Base-by-base conservation (phyloP, 2,888 invertebrate genomes). In the Aspidapion aeneum region DNA sequence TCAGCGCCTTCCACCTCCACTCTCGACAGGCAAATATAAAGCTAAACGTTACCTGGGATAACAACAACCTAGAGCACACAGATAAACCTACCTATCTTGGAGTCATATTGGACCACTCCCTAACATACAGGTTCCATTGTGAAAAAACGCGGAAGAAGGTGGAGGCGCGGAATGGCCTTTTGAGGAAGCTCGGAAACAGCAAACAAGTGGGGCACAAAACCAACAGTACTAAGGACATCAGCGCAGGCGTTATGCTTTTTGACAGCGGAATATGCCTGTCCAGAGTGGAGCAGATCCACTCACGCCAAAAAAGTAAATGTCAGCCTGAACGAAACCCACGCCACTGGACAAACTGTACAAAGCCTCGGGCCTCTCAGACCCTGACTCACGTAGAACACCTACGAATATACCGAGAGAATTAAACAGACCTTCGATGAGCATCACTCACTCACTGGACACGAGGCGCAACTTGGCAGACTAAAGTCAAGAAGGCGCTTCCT, bases 231-330 rank as follows among this genome's bases (percentile, higher is more conserved):
- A 17, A 52, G 52, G n/a, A 52, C 52, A 17, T 18, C 52, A 17
- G 52, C 17, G 18, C 52, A n/a, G n/a, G 52, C 52, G 7, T n/a
- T 52, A 17, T 52, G 52, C 52, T 52, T 52, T 52, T 52, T 19
- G 1, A 48, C 55, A 2, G 21, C 55, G 1, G 55, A 56, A 55
- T 55, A 55, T 49, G 60, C 55, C 19, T 55, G 55, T 18, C 60
- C 60, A 35, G 60, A 22, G 17, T 60, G 60, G 60, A 18, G 18
- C 60, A 60, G 55, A 21, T 55, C 60, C 7, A 20, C 48, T n/a
- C 55, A 60, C 18, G 55, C 60, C 18, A 60, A 55, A 18, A 35
- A 55, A 18, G 48, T 60, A 17, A 21, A 19, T 56, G 18, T 56
- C n/a, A 56, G 52, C 17, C 52, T 18, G 52, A 52, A 19, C 19